These are phyloP conservation scores for Siderastrea siderea DNA, from an alignment of 92 coral and sea anemone genomes.

Conservation along the genomic window DNA sequence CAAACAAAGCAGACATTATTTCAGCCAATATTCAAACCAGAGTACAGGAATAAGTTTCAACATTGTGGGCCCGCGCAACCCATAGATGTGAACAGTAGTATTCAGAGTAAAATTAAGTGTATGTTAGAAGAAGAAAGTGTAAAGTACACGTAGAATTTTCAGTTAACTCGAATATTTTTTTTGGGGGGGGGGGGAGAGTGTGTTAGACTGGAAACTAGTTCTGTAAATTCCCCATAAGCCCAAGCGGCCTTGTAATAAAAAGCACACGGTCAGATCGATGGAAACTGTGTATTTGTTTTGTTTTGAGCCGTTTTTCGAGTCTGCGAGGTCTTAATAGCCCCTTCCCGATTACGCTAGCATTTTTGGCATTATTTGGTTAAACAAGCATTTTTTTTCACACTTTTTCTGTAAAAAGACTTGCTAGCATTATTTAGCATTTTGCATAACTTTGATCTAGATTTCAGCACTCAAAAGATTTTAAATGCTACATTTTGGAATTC, in stretches of 20 bases:
- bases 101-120: background rate
- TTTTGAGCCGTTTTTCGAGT: no score
- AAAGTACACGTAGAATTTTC: background rate
- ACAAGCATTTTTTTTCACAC: no score
- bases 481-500: no score
- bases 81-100: background rate
- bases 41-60: background rate
- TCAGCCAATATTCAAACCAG: background rate
- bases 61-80: slow-evolving; percentile 42
- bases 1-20: background rate
- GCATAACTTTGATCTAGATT: no score
- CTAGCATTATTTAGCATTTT: no score
- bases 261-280: no score
- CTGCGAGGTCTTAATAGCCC: background rate
- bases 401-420: no score
- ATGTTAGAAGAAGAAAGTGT: background rate
- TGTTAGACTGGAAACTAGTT: background rate
- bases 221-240: no score
- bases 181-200: background rate
- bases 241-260: no score
- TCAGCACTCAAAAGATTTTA: no score
- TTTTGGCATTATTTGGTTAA: no score
- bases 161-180: background rate
- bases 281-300: no score
- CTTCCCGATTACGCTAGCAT: background rate